Conservation (phyloP, 2,797 vertebrate genomes). For the Gambusia yucatana region DNA sequence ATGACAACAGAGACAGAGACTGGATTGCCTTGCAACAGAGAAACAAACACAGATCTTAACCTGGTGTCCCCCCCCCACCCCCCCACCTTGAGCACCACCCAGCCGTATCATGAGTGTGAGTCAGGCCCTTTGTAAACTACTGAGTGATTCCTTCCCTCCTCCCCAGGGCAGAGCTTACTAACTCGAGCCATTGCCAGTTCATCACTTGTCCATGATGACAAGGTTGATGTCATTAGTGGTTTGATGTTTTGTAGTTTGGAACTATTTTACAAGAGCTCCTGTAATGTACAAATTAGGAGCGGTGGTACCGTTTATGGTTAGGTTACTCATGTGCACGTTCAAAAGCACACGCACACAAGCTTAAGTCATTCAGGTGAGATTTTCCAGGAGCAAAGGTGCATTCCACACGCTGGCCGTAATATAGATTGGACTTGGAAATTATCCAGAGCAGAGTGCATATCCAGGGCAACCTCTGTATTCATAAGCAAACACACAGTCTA, state of each 20-base stretch:
- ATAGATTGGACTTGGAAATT: constrained; percentile 70
- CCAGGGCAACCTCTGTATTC: constrained; percentile 66
- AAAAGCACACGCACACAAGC: constrained; percentile 10
- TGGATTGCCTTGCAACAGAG: constrained; percentile 66
- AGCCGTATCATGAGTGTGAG: constrained; percentile 48
- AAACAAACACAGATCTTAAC: constrained; percentile 66
- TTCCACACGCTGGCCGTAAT: constrained; percentile 67
- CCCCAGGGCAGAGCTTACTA: constrained; percentile 54
- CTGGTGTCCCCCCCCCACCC: constrained; percentile 35
- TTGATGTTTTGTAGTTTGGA: constrained; percentile 39
- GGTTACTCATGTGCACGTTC: constrained; percentile 54
- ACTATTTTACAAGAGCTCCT: constrained; percentile 51
- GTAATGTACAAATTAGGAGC: constrained; percentile 61
- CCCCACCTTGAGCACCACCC: constrained; percentile 26
- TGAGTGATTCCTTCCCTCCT: constrained; percentile 54
- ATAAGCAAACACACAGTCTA: constrained; percentile 55
- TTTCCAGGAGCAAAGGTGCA: constrained; percentile 78
- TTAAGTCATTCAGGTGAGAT: constrained; percentile 70
- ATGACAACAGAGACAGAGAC: constrained; percentile 36
- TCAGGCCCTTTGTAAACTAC: constrained; percentile 41
- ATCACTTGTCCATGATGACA: constrained; percentile 68
- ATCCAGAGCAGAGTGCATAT: constrained; percentile 75
- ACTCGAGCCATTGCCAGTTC: constrained; percentile 50
- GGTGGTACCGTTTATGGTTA: constrained; percentile 58
- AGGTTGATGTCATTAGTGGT: constrained; percentile 63